Conservation (phyloP, 2,113 vertebrate genomes). For the Tachysurus vachellii region DNA sequence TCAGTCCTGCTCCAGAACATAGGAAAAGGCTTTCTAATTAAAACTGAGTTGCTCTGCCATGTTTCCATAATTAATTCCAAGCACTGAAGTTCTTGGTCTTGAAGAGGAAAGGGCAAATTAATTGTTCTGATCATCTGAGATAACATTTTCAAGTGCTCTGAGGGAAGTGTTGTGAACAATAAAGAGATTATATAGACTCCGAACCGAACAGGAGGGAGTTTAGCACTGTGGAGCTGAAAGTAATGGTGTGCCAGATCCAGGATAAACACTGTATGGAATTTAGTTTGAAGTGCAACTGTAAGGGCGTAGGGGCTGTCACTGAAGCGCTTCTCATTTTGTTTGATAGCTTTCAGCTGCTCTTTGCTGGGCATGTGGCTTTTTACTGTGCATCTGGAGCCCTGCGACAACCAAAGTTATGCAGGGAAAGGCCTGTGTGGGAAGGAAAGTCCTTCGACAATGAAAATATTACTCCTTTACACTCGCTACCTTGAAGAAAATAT, state of each 20-base stretch:
- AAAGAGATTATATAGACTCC: conserved; percentile 18
- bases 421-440: conserved; percentile 34
- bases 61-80: conserved; percentile 59
- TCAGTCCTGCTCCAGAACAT: conserved; percentile 44
- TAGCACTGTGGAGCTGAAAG: conserved; percentile 16
- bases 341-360: conserved; percentile 50
- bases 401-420: conserved; percentile 23
- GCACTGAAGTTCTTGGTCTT: conserved; percentile 52
- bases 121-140: conserved; percentile 54
- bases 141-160: conserved; percentile 45
- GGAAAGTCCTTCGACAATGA: conserved; percentile 24
- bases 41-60: conserved; percentile 51
- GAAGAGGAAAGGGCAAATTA: conserved; percentile 46
- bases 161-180: conserved; percentile 39
- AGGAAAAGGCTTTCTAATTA: conserved; percentile 56
- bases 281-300: conserved; percentile 31
- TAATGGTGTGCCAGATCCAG: conserved; percentile 6
- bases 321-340: conserved; percentile 41
- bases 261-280: conserved; percentile 22
- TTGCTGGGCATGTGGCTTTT: conserved; percentile 37
- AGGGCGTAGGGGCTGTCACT: conserved; percentile 20
- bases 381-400: conserved; percentile 23
- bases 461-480: conserved; percentile 17
- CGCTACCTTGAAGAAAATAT: background rate
- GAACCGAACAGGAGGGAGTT: background rate